phyloP scores from a whole-genome alignment of 1,140 invertebrate species.

The Drosophila seguyi region DNA sequence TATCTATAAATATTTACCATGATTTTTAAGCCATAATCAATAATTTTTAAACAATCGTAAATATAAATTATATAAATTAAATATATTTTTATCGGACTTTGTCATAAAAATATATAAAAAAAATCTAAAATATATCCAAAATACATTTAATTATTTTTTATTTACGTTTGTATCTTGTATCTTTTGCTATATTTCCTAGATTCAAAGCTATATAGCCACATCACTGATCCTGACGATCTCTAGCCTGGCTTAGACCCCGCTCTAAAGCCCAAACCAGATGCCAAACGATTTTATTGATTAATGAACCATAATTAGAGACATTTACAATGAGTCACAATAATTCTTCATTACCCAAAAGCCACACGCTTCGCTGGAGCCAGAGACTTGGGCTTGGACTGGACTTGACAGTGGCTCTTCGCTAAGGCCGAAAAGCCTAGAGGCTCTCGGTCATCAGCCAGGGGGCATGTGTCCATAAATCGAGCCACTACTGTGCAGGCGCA shows the following conservation, averaged over 20 bases:
- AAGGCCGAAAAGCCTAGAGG: background rate
- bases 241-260: background rate
- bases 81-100: too few relatives aligned
- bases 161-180: background rate
- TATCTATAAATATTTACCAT: too few relatives aligned
- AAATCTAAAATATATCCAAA: background rate
- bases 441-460: background rate
- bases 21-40: background rate
- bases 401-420: conserved; percentile 23
- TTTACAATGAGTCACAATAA: conserved; percentile 83
- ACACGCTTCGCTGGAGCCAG: conserved; percentile 20
- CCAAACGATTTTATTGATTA: conserved; percentile 84
- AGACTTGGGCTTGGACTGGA: background rate
- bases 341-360: conserved; percentile 81
- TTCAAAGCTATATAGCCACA: background rate
- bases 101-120: background rate
- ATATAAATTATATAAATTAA: too few relatives aligned
- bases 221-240: background rate
- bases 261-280: conserved; percentile 28
- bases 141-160: background rate
- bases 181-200: background rate
- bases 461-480: background rate
- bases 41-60: background rate
- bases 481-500: conserved; percentile 37
- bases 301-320: conserved; percentile 85